Base-by-base conservation (phyloP, 2,888 invertebrate genomes). In the Busseola fusca region DNA sequence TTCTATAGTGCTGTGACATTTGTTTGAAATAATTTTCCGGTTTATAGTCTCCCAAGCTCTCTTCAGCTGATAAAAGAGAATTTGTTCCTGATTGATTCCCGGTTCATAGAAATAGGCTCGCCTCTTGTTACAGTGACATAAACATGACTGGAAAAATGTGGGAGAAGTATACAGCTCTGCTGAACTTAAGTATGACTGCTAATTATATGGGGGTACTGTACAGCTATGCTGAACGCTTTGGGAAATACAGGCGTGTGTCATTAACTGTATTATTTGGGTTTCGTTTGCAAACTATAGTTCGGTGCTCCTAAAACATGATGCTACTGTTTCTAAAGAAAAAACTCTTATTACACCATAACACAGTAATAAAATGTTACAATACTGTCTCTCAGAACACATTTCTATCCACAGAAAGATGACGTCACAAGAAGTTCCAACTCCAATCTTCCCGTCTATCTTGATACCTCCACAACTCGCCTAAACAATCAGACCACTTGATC, bases 401-500 rank as follows among this genome's bases (percentile, higher is more conserved):
- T n/a, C 18, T 45, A 18, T n/a, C 16, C 14, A 37, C 18, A 25
- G 16, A 54, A 71, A 52, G 9, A 45, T 27, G 40, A 30, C 30
- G 30, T 56, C 76, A 67, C 16, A 34, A 14, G 27, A 50, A 76
- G 7, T 42, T 50, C 14, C 27, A 42, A n/a, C 48, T 34, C 14
- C 25, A 21, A 76, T 76, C 14, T 57, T 3, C 18, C 42, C 18
- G 0, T 65, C 37, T 57, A 42, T 16, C 14, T 25, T 12, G 37
- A 74, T 48, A 67, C 57, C 48, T 50, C 10, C 48, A 69, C 69
- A 27, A 69, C 50, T 69, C 34, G 27, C 37, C 50, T 50, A 62
- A 68, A 65, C 67, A 78, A 72, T 78, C 52, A 50, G 64, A 76
- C 64, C 76, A 82, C 65, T 69, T 57, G 63, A 74, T 67, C 21